Evolutionary conservation across 2,113 vertebrate species (phyloP).

Genomic region (Suncus etruscus): DNA sequence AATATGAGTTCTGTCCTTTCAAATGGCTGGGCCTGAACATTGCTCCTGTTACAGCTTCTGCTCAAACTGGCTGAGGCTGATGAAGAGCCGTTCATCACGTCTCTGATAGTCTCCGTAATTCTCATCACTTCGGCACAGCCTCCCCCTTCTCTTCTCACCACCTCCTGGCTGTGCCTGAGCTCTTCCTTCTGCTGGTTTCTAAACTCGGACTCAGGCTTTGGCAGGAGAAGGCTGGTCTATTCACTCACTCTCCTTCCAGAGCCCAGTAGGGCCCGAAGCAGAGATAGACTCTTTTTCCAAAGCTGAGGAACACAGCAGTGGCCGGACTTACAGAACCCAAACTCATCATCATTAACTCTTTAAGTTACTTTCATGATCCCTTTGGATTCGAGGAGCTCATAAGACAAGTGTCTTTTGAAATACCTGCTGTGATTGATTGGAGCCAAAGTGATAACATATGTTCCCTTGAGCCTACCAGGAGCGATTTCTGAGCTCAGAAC

Average conservation of each 20-base stretch:
- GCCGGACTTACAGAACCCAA: background rate
- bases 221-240: background rate
- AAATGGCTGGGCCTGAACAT: no score
- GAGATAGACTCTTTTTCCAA: background rate
- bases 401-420: background rate
- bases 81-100: no score
- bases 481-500: no score
- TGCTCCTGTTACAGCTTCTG: no score
- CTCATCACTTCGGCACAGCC: background rate
- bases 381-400: background rate
- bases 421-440: background rate
- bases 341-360: background rate
- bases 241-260: background rate
- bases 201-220: background rate
- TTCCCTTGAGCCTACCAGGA: no score
- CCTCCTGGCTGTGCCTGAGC: background rate
- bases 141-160: background rate
- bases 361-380: background rate
- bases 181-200: fast-evolving
- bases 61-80: no score
- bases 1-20: no score
- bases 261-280: background rate
- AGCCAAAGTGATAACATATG: no score
- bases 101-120: no score
- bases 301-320: background rate